A percentile compares a stretch with the other conserved stretches of the same genome.
Evolutionary conservation across 2,888 invertebrate genomes (phyloP).

Genomic region (Eristalinus sepulchralis): DNA sequence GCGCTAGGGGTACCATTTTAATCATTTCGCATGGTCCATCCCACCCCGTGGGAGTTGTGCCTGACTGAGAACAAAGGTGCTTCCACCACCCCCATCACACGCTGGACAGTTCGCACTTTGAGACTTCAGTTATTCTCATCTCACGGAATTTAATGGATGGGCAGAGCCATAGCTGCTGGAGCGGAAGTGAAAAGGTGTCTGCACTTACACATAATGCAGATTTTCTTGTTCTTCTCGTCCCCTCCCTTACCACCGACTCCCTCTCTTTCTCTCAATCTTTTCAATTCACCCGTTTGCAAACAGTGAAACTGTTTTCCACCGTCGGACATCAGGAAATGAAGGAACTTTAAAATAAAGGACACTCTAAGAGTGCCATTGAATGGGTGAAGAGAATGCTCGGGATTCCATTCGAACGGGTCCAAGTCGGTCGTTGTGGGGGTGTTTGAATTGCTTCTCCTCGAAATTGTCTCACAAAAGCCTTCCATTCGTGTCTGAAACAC

Average conservation of each 20-base stretch:
- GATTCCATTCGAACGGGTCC: slow-evolving; percentile 47
- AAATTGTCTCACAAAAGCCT: background rate
- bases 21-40: slow-evolving; percentile 45
- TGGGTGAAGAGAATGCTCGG: slow-evolving; percentile 44
- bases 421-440: slow-evolving; percentile 40
- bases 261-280: background rate
- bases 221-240: slow-evolving; percentile 9
- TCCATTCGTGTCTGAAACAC: background rate
- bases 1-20: slow-evolving; percentile 43
- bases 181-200: slow-evolving; percentile 25
- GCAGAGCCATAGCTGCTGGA: slow-evolving; percentile 14
- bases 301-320: slow-evolving; percentile 9
- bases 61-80: slow-evolving; percentile 46
- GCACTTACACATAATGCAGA: slow-evolving; percentile 50
- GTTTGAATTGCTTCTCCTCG: slow-evolving; percentile 45
- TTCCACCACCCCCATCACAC: slow-evolving; percentile 8
- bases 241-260: background rate
- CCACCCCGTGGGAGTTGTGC: slow-evolving; percentile 9
- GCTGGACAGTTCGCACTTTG: slow-evolving; percentile 24
- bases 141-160: slow-evolving; percentile 64
- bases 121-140: slow-evolving; percentile 59
- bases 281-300: slow-evolving; percentile 26
- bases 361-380: slow-evolving; percentile 52
- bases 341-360: slow-evolving; percentile 55
- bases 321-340: slow-evolving; percentile 59